Percentiles rank a stretch among this genome's conserved stretches.
phyloP scores from a whole-genome alignment of 2,888 invertebrate genomes.

The Creontiades dilutus region DNA sequence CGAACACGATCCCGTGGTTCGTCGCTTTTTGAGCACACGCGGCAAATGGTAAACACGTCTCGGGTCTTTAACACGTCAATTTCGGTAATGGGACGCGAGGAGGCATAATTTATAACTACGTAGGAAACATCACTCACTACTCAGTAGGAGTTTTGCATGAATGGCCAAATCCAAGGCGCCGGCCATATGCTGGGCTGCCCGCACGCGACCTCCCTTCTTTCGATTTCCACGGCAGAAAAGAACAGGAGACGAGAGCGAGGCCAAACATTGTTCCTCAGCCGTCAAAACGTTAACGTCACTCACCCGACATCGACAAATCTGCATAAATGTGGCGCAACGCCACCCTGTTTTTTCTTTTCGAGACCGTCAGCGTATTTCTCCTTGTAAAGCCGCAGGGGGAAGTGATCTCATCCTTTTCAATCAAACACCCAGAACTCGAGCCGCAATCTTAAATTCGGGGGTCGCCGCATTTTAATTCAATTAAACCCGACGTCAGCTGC shows the following conservation, averaged over 20 bases:
- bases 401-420: constrained; percentile 26
- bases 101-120: constrained; percentile 6
- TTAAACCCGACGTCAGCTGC: constrained; percentile 11
- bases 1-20: background rate
- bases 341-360: background rate
- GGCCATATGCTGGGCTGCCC: constrained; percentile 14
- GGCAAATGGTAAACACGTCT: background rate
- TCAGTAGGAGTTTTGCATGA: constrained; percentile 10
- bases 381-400: background rate
- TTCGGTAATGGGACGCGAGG: constrained; percentile 23
- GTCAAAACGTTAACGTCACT: constrained; percentile 25
- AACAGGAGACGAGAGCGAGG: constrained; percentile 3
- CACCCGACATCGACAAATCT: background rate
- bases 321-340: constrained; percentile 22
- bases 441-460: background rate
- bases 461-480: constrained; percentile 2
- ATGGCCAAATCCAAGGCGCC: constrained; percentile 49
- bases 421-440: background rate
- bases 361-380: constrained; percentile 12
- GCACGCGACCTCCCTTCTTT: constrained; percentile 18
- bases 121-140: constrained; percentile 20
- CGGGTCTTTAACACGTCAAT: background rate
- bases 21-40: background rate
- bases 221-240: background rate
- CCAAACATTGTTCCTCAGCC: background rate